phyloP scores from a whole-genome alignment of 2,113 vertebrate species.

The Dromaius novaehollandiae region DNA sequence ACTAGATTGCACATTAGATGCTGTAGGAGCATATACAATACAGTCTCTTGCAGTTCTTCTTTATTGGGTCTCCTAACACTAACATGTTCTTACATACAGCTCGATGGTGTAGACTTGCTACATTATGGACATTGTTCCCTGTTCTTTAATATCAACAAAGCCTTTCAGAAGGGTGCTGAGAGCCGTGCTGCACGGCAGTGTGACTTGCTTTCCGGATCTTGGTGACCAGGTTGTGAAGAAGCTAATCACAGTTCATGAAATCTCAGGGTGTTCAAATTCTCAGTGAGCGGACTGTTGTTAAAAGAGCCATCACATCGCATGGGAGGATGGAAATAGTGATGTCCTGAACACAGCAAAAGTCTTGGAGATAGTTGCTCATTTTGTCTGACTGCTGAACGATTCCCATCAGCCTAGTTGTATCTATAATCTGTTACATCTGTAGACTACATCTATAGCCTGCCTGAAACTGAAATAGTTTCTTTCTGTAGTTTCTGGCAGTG shows the following conservation, averaged over 20 bases:
- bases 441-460: background rate
- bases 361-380: conserved; percentile 26
- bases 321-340: background rate
- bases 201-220: background rate
- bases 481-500: background rate
- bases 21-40: background rate
- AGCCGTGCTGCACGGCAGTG: background rate
- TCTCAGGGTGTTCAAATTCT: background rate
- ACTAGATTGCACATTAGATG: background rate
- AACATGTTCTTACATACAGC: background rate
- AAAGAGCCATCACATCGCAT: conserved; percentile 1
- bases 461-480: conserved; percentile 13
- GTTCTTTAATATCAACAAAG: background rate
- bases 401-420: conserved; percentile 27
- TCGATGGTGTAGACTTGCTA: background rate
- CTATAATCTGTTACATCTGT: background rate
- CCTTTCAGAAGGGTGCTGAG: background rate
- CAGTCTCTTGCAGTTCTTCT: background rate
- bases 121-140: background rate
- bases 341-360: background rate
- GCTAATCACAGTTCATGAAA: background rate
- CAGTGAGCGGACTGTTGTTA: background rate
- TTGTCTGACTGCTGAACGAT: conserved; percentile 39
- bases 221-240: background rate
- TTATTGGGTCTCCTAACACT: background rate